Evolutionary conservation across 2,888 invertebrate species (phyloP).

Genomic region (Drosophila hamatofila): DNA sequence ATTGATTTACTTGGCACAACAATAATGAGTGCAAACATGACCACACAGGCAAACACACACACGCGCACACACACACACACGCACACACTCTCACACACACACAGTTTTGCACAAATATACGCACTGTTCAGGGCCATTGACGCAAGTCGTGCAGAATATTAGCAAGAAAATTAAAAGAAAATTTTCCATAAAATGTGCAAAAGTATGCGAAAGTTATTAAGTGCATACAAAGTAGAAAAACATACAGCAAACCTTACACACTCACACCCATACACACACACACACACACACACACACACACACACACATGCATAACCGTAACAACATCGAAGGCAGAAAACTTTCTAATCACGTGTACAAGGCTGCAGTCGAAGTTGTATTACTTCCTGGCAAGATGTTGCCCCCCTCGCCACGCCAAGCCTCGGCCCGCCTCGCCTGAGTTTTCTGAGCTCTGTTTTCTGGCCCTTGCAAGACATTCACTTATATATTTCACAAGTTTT

Average conservation of each 20-base stretch:
- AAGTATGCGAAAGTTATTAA: conserved; percentile 80
- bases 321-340: conserved; percentile 61
- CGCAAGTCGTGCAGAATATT: conserved; percentile 63
- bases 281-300: conserved; percentile 12
- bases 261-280: conserved; percentile 18
- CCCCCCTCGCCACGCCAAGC: neutral
- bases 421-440: neutral
- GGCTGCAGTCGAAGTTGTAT: conserved; percentile 73
- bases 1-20: conserved; percentile 72
- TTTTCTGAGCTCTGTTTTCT: neutral
- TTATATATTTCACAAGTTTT: conserved; percentile 71
- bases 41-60: conserved; percentile 29
- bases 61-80: conserved; percentile 16
- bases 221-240: conserved; percentile 81
- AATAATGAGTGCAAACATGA: conserved; percentile 68
- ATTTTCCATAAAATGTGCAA: conserved; percentile 79
- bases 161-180: conserved; percentile 69
- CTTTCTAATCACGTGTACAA: conserved; percentile 80
- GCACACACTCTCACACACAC: conserved; percentile 5
- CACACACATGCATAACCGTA: conserved; percentile 10
- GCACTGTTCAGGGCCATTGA: conserved; percentile 34
- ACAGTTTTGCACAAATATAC: conserved; percentile 15
- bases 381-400: conserved; percentile 68
- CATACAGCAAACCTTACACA: conserved; percentile 45
- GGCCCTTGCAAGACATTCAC: conserved; percentile 34